These are phyloP conservation scores for Cybosia mesomella DNA, from an alignment of 2,888 invertebrate genomes.

Conservation along the genomic window DNA sequence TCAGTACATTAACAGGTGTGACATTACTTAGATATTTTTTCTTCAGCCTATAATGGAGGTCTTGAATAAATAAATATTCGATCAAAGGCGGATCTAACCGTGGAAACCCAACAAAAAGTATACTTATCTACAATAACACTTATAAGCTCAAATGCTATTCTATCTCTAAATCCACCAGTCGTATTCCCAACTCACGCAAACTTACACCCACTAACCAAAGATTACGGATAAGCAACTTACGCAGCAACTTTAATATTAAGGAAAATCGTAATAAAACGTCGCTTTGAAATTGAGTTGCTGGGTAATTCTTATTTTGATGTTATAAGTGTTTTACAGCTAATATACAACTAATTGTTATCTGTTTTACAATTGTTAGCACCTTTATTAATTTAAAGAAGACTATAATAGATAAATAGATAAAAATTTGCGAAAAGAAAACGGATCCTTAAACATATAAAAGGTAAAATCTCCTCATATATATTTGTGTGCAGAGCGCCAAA, in stretches of 20 bases:
- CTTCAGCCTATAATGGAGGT: background rate
- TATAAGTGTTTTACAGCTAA: constrained; percentile 28
- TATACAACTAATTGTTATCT: background rate
- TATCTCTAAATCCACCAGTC: constrained; percentile 29
- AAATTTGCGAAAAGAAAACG: background rate
- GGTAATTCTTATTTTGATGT: constrained; percentile 56
- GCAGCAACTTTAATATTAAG: constrained; percentile 48
- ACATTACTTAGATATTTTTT: background rate
- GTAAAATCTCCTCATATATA: background rate
- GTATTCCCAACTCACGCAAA: constrained; percentile 36
- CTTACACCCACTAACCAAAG: constrained; percentile 48
- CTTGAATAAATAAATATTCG: background rate
- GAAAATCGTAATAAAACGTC: constrained; percentile 57
- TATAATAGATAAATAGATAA: background rate
- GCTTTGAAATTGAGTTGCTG: constrained; percentile 50
- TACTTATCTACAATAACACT: constrained; percentile 16
- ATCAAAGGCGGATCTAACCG: background rate
- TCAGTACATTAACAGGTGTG: background rate
- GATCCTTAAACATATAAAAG: background rate
- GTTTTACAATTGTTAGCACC: background rate
- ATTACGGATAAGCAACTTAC: constrained; percentile 49
- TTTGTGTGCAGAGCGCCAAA: background rate
- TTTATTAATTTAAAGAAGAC: background rate
- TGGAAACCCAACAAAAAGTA: constrained; percentile 12
- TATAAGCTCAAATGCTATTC: constrained; percentile 13